Base-by-base conservation (phyloP, 2,113 vertebrate species). In the Sander lucioperca region DNA sequence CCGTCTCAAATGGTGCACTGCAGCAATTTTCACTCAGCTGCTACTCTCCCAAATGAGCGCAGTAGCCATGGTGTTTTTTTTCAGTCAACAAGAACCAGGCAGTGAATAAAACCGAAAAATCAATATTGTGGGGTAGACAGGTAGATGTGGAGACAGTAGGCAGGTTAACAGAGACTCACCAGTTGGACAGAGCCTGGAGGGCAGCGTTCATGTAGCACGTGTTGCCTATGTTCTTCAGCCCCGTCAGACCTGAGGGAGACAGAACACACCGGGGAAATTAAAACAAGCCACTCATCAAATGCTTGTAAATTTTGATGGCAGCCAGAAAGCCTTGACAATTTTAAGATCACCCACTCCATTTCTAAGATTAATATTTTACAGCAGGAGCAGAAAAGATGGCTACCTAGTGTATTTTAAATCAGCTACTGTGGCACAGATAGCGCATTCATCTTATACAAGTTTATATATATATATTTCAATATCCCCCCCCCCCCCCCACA, bases 181-280 rank as follows among this genome's bases (percentile, higher is more conserved):
- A 99, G 91, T 99, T 99, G 76, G 98, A 99, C 91, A 99, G 96
- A 56, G 98, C 98, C 89, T 99, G 98, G 58, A 99, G 96, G 83
- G 98, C 98, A 39, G 98, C 97, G 82, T 99, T 99, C 98, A 99
- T 99, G 80, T 99, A 99, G 94, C 98, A 99, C 82, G 98, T 99
- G 92, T 99, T 99, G 63, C 98, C 98, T 63, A 99, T 99, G 94
- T 99, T 99, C 94, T 99, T 99, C 93, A 99, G 94, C 47, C 98
- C 98, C 2, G 97, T 99, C 89, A 99, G 95, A 71, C 98, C 98
- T 99, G 92, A 65, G 67, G 63, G 71, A 82, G 80, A 86, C 53
- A 66, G 12, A 68, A 59, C 21, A 74, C 77, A 79, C 27, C 9
- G 2, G 18, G 36, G 63, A 74, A 65, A 85, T 91, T 78, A 82